Conservation (phyloP, 2,797 vertebrate species). For the Melanotaenia pygmaea region DNA sequence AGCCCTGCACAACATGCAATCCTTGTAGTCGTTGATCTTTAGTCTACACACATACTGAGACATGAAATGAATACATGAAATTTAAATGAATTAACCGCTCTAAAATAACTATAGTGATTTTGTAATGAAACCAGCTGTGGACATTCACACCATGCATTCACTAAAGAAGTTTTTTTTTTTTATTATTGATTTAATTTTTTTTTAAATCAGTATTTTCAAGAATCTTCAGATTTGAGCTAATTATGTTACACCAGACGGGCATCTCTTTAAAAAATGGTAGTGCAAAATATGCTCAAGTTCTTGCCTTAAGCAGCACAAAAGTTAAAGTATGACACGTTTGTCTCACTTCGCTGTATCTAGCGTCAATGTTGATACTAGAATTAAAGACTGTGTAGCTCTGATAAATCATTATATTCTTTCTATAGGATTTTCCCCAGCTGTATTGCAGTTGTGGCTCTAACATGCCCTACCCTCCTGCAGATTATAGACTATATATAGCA, state of each 20-base stretch:
- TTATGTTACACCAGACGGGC: not conserved
- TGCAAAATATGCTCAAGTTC: too few relatives aligned
- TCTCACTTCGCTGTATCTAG: too few relatives aligned
- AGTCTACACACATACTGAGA: not conserved
- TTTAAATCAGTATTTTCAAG: not conserved
- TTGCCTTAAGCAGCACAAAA: too few relatives aligned
- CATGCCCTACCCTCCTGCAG: conserved; percentile 49
- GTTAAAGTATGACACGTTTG: too few relatives aligned
- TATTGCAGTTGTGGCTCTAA: conserved; percentile 31
- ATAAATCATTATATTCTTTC: conserved; percentile 13
- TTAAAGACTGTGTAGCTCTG: not conserved
- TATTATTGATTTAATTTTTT: not conserved
- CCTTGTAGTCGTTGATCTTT: not conserved
- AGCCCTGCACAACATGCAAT: too few relatives aligned
- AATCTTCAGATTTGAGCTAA: not conserved
- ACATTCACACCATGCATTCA: not conserved
- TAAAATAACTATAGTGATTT: not conserved
- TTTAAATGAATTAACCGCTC: not conserved
- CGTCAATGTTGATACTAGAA: not conserved
- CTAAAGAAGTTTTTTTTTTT: too few relatives aligned
- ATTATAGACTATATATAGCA: conserved; percentile 76
- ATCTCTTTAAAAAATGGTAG: not conserved
- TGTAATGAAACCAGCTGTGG: not conserved
- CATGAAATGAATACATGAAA: too few relatives aligned
- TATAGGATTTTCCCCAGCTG: conserved; percentile 6